Evolutionary conservation across 2,113 vertebrate species (phyloP).

Genomic region (Pelecanus crispus): DNA sequence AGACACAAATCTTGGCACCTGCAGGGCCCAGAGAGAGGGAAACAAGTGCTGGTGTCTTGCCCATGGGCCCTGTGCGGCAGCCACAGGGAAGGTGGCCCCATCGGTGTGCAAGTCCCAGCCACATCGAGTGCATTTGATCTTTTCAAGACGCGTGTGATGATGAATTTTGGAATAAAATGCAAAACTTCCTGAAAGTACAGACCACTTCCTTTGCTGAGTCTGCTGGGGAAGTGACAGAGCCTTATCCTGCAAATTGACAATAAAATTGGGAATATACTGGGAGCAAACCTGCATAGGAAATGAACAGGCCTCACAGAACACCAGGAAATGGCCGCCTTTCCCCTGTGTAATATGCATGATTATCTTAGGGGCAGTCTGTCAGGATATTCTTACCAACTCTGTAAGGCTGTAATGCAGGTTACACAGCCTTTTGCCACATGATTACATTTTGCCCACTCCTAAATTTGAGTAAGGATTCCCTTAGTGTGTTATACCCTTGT

Average conservation of each 20-base stretch:
- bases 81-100: neutral
- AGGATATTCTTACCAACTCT: fast-evolving
- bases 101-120: neutral
- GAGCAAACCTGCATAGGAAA: neutral
- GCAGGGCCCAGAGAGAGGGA: neutral
- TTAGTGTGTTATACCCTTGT: neutral
- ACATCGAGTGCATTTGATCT: too few relatives aligned
- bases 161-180: neutral
- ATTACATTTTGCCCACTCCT: neutral
- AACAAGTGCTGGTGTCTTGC: fast-evolving
- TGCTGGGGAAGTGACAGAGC: too few relatives aligned
- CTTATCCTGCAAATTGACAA: fast-evolving
- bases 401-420: neutral
- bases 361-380: fast-evolving
- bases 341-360: fast-evolving
- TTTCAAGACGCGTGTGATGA: too few relatives aligned
- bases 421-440: neutral
- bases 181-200: neutral
- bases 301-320: fast-evolving
- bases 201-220: fast-evolving
- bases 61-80: neutral
- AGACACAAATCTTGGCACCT: fast-evolving
- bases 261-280: fast-evolving
- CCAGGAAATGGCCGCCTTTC: neutral
- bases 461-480: neutral